Evolutionary conservation across 2,113 vertebrate species (phyloP), one percentile per base, ranked within the genome.

Genomic region (Pipa parva): DNA sequence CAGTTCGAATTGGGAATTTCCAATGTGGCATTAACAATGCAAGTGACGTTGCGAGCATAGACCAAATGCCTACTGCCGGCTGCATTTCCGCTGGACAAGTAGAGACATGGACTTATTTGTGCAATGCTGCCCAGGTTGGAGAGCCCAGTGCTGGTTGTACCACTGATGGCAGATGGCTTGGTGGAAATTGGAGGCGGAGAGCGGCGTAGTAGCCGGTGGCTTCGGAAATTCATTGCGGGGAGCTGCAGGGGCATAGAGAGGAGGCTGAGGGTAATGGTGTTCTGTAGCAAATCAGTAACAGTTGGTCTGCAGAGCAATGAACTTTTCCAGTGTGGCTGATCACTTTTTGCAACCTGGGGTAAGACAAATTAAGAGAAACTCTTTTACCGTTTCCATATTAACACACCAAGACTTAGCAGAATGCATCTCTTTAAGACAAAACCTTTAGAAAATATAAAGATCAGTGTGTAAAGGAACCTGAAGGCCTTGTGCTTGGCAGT

Each of bases 71-170:
- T 52, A 20, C 71, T 75, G 49, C 72, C 52, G 0, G 77, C 77
- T 6, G 71, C 74, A 7, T 70, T 73, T 3, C 77, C 77, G 26
- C 72, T 71, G 50, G 72, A 75, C 29, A 78, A 72, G 62, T 75
- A 75, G 37, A 78, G 74, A 27, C 73, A 78, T 1, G 76, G 76
- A 1, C 73, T 75, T 58, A 78, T 72, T 27, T 78, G 76, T 12
- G 76, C 72, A 2, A 78, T 75, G 54, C 64, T 65, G 54, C 69
- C 67, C 37, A 74, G 57, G 18, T 31, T 26, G 3, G 71, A 71
- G 18, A 73, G 24, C 2, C 59, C 37, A 24, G 39, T 46, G 17
- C 51, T n/a, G 2, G 67, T 65, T n/a, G 63, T n/a, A 1, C 55
- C 27, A 3, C 58, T 39, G 4, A 24, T 15, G 0, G 66, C 52